Conservation (phyloP, 2,797 vertebrate species). For the Acrossocheilus wenchowensis region DNA sequence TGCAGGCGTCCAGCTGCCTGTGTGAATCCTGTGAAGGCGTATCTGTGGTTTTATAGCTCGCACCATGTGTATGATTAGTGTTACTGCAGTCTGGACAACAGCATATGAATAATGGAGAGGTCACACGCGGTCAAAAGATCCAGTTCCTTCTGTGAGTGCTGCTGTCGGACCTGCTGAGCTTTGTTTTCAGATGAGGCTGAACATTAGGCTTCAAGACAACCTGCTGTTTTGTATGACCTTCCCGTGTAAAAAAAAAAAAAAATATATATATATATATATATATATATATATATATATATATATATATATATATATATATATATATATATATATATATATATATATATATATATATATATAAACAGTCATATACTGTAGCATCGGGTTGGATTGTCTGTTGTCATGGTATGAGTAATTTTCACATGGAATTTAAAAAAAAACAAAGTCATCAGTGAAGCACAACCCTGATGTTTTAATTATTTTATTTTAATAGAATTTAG, state of each 20-base stretch:
- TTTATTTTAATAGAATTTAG: too few relatives aligned
- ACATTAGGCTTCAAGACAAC: conserved; percentile 1
- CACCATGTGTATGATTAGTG: conserved; percentile 41
- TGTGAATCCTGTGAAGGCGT: conserved; percentile 12
- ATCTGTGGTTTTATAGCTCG: conserved; percentile 25
- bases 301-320: background rate
- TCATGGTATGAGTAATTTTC: too few relatives aligned
- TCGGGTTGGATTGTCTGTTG: too few relatives aligned
- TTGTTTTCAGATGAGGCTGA: background rate
- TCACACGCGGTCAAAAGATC: conserved; percentile 22
- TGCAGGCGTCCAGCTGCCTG: conserved; percentile 17
- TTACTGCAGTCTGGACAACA: conserved; percentile 21
- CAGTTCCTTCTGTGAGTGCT: conserved; percentile 35
- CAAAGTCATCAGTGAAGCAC: too few relatives aligned
- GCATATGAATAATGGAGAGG: conserved; percentile 46
- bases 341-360: background rate
- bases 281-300: background rate
- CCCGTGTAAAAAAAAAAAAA: too few relatives aligned
- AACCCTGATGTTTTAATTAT: too few relatives aligned
- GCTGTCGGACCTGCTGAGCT: conserved; percentile 16
- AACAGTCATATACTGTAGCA: too few relatives aligned
- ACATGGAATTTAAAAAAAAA: too few relatives aligned
- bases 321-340: background rate
- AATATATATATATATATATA: background rate
- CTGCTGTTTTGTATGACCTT: conserved; percentile 10